phyloP scores from a whole-genome alignment of 2,888 invertebrate genomes.

The Peribatodes rhomboidaria region DNA sequence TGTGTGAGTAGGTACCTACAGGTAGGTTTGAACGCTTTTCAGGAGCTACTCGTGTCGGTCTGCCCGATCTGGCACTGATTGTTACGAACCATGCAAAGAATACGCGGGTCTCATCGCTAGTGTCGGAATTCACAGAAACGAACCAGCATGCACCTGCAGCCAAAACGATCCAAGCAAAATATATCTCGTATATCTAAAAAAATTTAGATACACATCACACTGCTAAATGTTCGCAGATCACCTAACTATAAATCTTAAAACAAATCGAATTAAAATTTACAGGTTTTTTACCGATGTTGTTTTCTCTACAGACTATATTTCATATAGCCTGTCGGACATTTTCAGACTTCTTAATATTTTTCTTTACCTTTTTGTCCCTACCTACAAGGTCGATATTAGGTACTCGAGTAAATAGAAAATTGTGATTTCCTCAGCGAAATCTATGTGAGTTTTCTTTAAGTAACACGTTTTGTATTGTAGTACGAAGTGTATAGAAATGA shows the following conservation, averaged over 20 bases:
- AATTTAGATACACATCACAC: conserved; percentile 66
- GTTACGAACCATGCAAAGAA: conserved; percentile 25
- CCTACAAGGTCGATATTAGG: conserved; percentile 76
- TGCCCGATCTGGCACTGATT: conserved; percentile 43
- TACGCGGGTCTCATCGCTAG: conserved; percentile 61
- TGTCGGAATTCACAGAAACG: conserved; percentile 74
- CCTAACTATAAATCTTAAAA: conserved; percentile 81
- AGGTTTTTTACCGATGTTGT: conserved; percentile 76
- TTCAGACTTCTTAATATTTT: conserved; percentile 77
- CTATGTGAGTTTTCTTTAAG: conserved; percentile 70
- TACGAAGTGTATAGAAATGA: conserved; percentile 56
- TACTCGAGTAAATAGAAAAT: conserved; percentile 76
- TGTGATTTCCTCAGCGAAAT: conserved; percentile 76
- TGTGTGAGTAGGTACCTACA: background rate
- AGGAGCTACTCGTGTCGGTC: conserved; percentile 50
- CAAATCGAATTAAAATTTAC: conserved; percentile 77
- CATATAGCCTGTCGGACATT: conserved; percentile 77
- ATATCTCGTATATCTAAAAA: conserved; percentile 65
- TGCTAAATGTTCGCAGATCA: conserved; percentile 69
- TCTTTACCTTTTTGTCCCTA: conserved; percentile 72
- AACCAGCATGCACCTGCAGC: conserved; percentile 55
- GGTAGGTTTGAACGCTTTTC: conserved; percentile 51
- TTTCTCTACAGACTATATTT: conserved; percentile 75
- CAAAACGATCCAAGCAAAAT: conserved; percentile 66
- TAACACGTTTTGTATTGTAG: conserved; percentile 47